Evolutionary conservation across 2,113 vertebrate genomes (phyloP).

Genomic region (cattle (Bos taurus)): ARS-UCD2.0 NC_037329.1:83187001-83187500

Average conservation of each 20-base stretch:
- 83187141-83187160: background rate
- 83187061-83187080: background rate
- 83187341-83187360: background rate
- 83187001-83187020: background rate
- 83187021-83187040: background rate
- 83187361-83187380: background rate
- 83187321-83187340: background rate
- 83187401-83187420: background rate
- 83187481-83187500: rapidly evolving
- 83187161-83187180: background rate
- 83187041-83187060: background rate
- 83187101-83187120: background rate
- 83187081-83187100: background rate
- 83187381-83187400: background rate
- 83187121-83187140: background rate
- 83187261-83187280: background rate
- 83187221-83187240: background rate
- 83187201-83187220: background rate
- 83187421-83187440: background rate
- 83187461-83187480: too few species aligned
- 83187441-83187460: background rate
- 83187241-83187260: background rate
- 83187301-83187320: background rate
- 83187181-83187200: background rate
- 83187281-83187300: background rate